phyloP scores from a whole-genome alignment of 1,140 invertebrate genomes.

The Drosophila ercepeae region DNA sequence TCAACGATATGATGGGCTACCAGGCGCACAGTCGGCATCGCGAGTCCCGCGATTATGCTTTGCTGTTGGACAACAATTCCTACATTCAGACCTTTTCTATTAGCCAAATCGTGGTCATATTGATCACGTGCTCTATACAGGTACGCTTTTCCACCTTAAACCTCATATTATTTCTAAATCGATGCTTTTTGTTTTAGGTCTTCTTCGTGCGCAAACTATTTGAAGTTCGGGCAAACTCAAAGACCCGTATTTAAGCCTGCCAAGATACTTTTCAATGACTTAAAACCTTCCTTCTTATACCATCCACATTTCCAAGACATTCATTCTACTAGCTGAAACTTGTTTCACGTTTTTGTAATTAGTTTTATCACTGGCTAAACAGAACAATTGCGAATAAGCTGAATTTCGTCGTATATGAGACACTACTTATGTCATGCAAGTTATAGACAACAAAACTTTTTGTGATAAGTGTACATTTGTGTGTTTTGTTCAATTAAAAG shows the following conservation, averaged over 20 bases:
- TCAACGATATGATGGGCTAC: constrained; percentile 93
- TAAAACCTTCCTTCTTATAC: constrained; percentile 1
- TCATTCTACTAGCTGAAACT: constrained; percentile 16
- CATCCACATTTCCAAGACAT: constrained; percentile 45
- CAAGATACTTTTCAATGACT: not conserved
- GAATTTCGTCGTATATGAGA: constrained; percentile 37
- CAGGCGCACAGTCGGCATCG: constrained; percentile 91
- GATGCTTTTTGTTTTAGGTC: constrained; percentile 87
- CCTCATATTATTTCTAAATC: not conserved
- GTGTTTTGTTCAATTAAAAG: constrained; percentile 57
- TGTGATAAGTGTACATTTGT: constrained; percentile 61
- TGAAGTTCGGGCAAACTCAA: constrained; percentile 86
- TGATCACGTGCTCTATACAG: constrained; percentile 87
- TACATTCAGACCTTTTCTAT: constrained; percentile 95
- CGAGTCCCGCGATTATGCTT: constrained; percentile 92
- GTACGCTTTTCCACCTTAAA: constrained; percentile 24
- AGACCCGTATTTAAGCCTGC: constrained; percentile 68
- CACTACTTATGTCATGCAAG: constrained; percentile 23
- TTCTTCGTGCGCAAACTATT: constrained; percentile 95
- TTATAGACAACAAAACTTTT: constrained; percentile 47
- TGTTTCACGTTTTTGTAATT: constrained; percentile 30
- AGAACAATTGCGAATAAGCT: constrained; percentile 66
- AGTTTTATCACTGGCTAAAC: constrained; percentile 36
- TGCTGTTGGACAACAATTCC: constrained; percentile 92
- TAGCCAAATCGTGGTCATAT: constrained; percentile 92